Percentiles rank a stretch among this genome's conserved stretches.
phyloP scores from a whole-genome alignment of 1,140 invertebrate genomes.

The Anthonomus grandis region DNA sequence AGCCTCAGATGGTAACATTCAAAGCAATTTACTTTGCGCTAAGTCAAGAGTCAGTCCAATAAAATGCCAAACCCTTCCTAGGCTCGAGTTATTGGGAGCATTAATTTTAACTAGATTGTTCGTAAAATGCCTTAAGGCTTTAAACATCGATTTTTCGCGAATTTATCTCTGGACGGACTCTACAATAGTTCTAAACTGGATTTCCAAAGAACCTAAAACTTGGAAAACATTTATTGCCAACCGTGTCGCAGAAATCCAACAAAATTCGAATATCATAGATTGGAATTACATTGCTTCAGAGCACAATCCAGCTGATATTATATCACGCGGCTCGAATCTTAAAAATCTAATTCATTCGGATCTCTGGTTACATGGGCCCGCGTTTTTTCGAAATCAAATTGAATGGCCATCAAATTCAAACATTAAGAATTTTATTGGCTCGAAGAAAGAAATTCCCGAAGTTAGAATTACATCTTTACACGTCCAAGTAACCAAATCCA shows the following conservation, averaged over 20 bases:
- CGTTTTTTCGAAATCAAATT: neutral
- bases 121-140: too few species aligned
- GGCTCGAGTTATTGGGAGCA: conserved; percentile 23
- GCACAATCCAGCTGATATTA: conserved; percentile 46
- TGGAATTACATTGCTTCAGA: conserved; percentile 42
- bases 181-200: conserved; percentile 25
- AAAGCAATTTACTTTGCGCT: conserved; percentile 9
- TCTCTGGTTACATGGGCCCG: conserved; percentile 19
- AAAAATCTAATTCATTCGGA: neutral
- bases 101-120: conserved; percentile 10
- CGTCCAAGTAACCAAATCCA: neutral
- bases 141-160: neutral
- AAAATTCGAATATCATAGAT: conserved; percentile 28
- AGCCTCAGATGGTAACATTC: neutral
- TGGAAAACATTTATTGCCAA: conserved; percentile 28
- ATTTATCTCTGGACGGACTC: conserved; percentile 25
- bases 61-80: conserved; percentile 15
- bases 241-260: conserved; percentile 19
- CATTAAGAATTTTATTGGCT: neutral
- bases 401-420: conserved; percentile 19
- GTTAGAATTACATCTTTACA: neutral
- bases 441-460: neutral
- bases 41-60: conserved; percentile 24
- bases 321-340: conserved; percentile 43
- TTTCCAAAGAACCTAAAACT: neutral